phyloP scores from a whole-genome alignment of 2,797 vertebrate genomes.

The Otolemur crassicaudatus region DNA sequence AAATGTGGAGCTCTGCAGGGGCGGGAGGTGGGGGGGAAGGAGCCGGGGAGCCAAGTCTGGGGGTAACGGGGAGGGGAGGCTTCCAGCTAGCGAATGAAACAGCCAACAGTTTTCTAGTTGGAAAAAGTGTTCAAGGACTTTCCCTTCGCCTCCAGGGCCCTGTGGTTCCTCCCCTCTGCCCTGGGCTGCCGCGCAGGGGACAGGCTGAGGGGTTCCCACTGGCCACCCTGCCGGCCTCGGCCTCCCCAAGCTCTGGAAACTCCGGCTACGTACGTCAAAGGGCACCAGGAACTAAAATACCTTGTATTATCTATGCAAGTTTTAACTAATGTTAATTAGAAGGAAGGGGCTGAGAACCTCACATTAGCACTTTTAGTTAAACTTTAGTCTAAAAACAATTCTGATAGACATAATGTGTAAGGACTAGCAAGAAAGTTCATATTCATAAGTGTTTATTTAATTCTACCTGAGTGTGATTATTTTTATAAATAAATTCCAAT shows the following conservation, averaged over 20 bases:
- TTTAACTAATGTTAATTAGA: slow-evolving; percentile 26
- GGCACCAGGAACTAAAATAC: not conserved
- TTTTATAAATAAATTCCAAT: slow-evolving; percentile 59
- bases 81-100: slow-evolving; percentile 69
- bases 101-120: slow-evolving; percentile 48
- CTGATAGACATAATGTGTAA: not conserved
- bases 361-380: slow-evolving; percentile 47
- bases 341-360: not conserved
- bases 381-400: not conserved
- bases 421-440: slow-evolving; percentile 28
- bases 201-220: too few relatives aligned
- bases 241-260: not conserved
- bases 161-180: not conserved
- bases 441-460: slow-evolving; percentile 35
- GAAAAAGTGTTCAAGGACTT: slow-evolving; percentile 60
- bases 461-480: not conserved
- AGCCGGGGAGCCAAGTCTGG: not conserved
- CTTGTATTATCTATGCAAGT: not conserved
- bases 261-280: not conserved
- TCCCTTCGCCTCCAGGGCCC: not conserved
- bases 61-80: slow-evolving; percentile 25
- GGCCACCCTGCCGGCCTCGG: too few relatives aligned
- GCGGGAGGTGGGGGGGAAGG: not conserved
- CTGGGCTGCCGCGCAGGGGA: too few relatives aligned
- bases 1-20: not conserved